These are phyloP conservation scores for Mormyrus hasselquistii DNA, from an alignment of 2,797 vertebrate species.

Conservation along the genomic window DNA sequence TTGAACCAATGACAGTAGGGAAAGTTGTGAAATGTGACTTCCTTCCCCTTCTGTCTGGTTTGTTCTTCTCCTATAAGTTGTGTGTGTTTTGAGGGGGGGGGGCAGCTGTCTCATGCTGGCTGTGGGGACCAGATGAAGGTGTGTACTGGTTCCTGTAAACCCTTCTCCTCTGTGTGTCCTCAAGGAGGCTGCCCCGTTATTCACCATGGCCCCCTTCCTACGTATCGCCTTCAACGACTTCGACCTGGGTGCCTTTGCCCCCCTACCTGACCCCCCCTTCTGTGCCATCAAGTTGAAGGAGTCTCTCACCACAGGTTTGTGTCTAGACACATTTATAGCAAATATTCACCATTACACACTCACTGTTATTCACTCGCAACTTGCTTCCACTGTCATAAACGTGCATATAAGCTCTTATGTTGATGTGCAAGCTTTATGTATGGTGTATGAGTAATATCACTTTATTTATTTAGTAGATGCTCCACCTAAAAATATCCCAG, in stretches of 20 bases:
- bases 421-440: background rate
- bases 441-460: background rate
- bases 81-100: background rate
- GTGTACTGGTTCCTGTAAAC: background rate
- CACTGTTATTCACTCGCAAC: background rate
- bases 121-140: background rate
- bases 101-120: background rate
- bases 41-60: background rate
- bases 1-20: background rate
- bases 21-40: slow-evolving; percentile 1
- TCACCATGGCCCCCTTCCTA: slow-evolving; percentile 88
- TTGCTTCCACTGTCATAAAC: slow-evolving; percentile 11
- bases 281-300: slow-evolving; percentile 96
- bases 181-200: slow-evolving; percentile 45
- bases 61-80: background rate
- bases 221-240: slow-evolving; percentile 82
- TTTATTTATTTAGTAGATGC: background rate
- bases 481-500: background rate
- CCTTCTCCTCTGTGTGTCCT: background rate
- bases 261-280: slow-evolving; percentile 65
- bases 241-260: slow-evolving; percentile 67
- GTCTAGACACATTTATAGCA: background rate
- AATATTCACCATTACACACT: background rate
- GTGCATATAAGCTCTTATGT: background rate
- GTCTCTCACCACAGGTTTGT: slow-evolving; percentile 82